These are phyloP conservation scores for Pocillopora verrucosa DNA, from an alignment of 64 coral and sea anemone species.

Conservation along the genomic window DNA sequence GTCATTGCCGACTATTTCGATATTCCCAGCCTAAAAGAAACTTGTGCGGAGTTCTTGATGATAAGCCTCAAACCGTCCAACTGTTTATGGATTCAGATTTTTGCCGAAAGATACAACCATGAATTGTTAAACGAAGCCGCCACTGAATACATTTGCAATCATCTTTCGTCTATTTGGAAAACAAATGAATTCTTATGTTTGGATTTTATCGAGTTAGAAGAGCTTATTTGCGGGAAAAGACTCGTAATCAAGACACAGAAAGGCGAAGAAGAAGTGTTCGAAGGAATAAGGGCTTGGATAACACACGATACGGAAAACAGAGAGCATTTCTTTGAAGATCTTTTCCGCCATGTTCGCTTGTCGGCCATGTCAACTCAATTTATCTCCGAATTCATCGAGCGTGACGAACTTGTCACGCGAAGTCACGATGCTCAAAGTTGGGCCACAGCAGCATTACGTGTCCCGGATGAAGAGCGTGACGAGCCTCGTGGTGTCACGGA, in stretches of 20 bases:
- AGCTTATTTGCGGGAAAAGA: neutral
- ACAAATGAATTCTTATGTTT: slow-evolving; percentile 9
- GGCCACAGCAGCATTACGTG: neutral
- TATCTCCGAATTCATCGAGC: neutral
- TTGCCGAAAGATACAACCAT: slow-evolving; percentile 16
- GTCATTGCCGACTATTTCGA: slow-evolving; percentile 7
- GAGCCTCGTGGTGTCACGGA: slow-evolving; percentile 45
- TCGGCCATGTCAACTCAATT: slow-evolving; percentile 1
- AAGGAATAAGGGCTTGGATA: slow-evolving; percentile 15
- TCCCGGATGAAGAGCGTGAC: slow-evolving; percentile 22
- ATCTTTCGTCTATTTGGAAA: slow-evolving; percentile 13
- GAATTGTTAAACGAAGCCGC: neutral
- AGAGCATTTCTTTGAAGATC: neutral
- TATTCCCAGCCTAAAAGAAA: slow-evolving; percentile 12
- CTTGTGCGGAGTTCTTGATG: slow-evolving; percentile 29
- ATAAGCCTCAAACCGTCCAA: neutral
- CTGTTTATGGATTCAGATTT: slow-evolving; percentile 16
- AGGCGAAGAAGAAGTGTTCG: slow-evolving; percentile 30
- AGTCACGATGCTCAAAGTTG: neutral
- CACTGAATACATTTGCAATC: slow-evolving; percentile 23
- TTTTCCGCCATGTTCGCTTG: slow-evolving; percentile 24
- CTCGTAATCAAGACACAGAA: slow-evolving; percentile 25
- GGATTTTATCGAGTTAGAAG: neutral
- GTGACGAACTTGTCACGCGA: slow-evolving; percentile 32
- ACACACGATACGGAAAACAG: neutral